Percentiles rank a stretch among this genome's conserved stretches.
These are phyloP conservation scores for Eunapius fragilis DNA, from an alignment of 37 sponge, comb jelly and placozoan genomes.

Conservation along the genomic window DNA sequence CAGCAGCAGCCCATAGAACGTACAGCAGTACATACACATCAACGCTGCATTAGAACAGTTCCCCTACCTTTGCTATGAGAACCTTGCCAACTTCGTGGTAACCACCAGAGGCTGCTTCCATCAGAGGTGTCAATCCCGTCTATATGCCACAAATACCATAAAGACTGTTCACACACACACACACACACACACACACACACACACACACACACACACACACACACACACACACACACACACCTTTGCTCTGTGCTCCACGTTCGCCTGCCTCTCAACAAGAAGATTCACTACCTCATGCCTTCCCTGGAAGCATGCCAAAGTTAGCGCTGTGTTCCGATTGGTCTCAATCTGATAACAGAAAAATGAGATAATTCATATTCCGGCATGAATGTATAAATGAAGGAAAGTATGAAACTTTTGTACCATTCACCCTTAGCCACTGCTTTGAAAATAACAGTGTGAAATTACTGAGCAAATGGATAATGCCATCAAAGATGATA, in stretches of 20 bases:
- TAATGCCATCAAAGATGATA: too few species aligned
- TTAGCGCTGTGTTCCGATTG: conserved; percentile 93
- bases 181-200: too few species aligned
- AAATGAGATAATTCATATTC: background rate
- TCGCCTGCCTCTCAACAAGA: conserved; percentile 81
- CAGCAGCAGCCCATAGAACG: background rate
- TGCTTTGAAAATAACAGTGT: too few species aligned
- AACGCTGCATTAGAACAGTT: too few species aligned
- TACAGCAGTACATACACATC: too few species aligned
- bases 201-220: background rate
- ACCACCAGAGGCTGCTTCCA: conserved; percentile 96
- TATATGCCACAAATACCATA: background rate
- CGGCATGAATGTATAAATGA: too few species aligned
- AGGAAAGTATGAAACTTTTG: too few species aligned
- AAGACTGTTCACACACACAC: too few species aligned
- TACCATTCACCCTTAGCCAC: too few species aligned
- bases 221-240: conserved; percentile 18
- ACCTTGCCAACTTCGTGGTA: conserved; percentile 89
- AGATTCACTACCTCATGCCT: conserved; percentile 92
- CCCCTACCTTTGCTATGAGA: conserved; percentile 60
- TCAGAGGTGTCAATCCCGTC: conserved; percentile 93
- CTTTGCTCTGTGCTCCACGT: conserved; percentile 94
- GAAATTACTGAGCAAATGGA: too few species aligned
- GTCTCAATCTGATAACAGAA: conserved; percentile 79
- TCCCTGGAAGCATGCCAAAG: conserved; percentile 95